These are phyloP conservation scores for Apus apus DNA, from an alignment of 2,113 vertebrate species.

Conservation along the genomic window DNA sequence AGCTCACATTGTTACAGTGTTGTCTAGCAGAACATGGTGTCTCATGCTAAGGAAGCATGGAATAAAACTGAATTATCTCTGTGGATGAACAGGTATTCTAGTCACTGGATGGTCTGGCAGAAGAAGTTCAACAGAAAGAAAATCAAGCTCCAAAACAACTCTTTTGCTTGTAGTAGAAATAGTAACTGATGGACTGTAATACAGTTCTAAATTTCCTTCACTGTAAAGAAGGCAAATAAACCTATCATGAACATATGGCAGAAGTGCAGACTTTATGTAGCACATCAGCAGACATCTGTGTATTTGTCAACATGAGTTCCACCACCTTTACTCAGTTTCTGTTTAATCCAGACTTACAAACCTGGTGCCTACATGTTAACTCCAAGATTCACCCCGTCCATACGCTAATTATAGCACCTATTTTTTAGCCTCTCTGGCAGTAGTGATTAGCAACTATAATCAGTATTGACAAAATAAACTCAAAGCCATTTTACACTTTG, in stretches of 20 bases:
- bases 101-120: not conserved
- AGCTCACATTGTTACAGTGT: fast-evolving
- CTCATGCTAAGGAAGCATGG: not conserved
- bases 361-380: not conserved
- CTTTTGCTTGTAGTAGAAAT: not conserved
- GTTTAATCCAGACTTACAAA: not conserved
- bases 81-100: not conserved
- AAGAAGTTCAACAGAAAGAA: not conserved
- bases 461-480: not conserved
- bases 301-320: not conserved
- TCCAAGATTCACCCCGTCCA: not conserved
- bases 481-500: not conserved
- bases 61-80: not conserved
- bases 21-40: not conserved
- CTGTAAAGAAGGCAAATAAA: not conserved
- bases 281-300: not conserved
- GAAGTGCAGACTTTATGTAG: not conserved
- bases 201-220: not conserved
- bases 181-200: not conserved
- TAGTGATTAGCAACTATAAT: not conserved
- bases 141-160: not conserved
- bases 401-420: not conserved
- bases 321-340: not conserved
- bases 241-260: not conserved
- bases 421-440: not conserved